Evolutionary conservation across 1,140 invertebrate genomes (phyloP).

Genomic region (Oryzaephilus surinamensis): DNA sequence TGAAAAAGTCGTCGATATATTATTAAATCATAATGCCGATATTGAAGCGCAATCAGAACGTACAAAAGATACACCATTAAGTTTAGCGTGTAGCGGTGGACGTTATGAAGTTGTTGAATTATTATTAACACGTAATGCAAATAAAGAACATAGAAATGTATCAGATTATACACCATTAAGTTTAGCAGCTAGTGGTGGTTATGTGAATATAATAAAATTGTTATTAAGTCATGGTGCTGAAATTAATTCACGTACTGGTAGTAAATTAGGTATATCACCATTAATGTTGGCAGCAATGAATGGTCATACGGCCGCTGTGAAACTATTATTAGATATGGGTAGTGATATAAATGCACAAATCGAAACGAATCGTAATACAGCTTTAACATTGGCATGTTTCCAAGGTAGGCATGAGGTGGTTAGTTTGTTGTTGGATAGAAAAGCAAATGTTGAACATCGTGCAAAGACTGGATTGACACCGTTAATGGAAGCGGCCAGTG

Average conservation of each 20-base stretch:
- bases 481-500: conserved; percentile 98
- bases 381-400: conserved; percentile 96
- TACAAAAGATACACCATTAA: conserved; percentile 97
- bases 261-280: conserved; percentile 95
- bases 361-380: conserved; percentile 98
- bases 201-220: conserved; percentile 97
- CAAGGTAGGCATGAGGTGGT: conserved; percentile 98
- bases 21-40: conserved; percentile 86
- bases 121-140: conserved; percentile 74
- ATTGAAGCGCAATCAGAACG: conserved; percentile 97
- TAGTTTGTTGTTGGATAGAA: conserved; percentile 85
- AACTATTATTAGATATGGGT: conserved; percentile 90
- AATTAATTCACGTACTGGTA: conserved; percentile 96
- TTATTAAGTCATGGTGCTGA: conserved; percentile 86
- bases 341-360: conserved; percentile 99
- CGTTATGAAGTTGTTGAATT: conserved; percentile 94
- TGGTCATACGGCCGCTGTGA: conserved; percentile 87
- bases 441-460: conserved; percentile 97
- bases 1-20: conserved; percentile 86
- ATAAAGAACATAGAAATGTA: conserved; percentile 98
- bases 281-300: conserved; percentile 99
- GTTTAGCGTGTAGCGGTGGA: conserved; percentile 93
- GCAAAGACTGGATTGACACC: conserved; percentile 98
- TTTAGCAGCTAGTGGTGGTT: conserved; percentile 94
- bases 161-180: conserved; percentile 98